Conservation (phyloP, 1,140 invertebrate species). For the Saccostrea cuccullata region DNA sequence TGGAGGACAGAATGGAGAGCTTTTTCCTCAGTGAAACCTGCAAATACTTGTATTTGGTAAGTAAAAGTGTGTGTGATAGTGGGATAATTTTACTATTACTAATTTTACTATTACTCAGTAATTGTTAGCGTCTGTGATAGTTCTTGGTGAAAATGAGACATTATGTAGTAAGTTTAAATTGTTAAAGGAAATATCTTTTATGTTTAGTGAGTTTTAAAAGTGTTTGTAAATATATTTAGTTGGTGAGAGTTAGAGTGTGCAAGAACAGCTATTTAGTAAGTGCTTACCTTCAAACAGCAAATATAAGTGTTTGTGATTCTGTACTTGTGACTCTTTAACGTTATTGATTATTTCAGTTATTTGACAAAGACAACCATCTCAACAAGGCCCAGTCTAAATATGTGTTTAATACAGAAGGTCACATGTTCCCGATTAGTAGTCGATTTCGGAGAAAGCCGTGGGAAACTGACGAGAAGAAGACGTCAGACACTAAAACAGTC, state of each 20-base stretch:
- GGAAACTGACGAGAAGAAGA: constrained; percentile 47
- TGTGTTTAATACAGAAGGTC: constrained; percentile 86
- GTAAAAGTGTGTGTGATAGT: constrained; percentile 49
- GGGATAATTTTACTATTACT: too few relatives aligned
- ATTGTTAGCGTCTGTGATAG: too few relatives aligned
- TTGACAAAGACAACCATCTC: constrained; percentile 84
- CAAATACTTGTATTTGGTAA: constrained; percentile 95
- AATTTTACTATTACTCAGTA: too few relatives aligned
- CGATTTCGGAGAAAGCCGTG: constrained; percentile 76
- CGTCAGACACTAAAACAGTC: constrained; percentile 29
- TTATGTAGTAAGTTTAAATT: too few relatives aligned
- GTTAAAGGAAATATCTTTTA: too few relatives aligned
- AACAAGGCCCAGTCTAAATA: constrained; percentile 82
- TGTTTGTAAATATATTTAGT: too few relatives aligned
- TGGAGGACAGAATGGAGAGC: constrained; percentile 99
- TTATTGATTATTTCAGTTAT: constrained; percentile 80
- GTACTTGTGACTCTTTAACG: background rate
- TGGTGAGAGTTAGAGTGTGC: too few relatives aligned
- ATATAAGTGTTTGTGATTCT: background rate
- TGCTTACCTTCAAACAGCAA: too few relatives aligned
- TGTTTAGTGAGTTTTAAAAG: too few relatives aligned
- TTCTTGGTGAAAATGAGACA: too few relatives aligned
- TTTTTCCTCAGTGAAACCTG: constrained; percentile 99
- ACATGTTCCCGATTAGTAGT: constrained; percentile 82
- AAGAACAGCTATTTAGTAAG: too few relatives aligned